These are phyloP conservation scores for Drosophila paracracens DNA, from an alignment of 2,888 invertebrate species.

Conservation along the genomic window DNA sequence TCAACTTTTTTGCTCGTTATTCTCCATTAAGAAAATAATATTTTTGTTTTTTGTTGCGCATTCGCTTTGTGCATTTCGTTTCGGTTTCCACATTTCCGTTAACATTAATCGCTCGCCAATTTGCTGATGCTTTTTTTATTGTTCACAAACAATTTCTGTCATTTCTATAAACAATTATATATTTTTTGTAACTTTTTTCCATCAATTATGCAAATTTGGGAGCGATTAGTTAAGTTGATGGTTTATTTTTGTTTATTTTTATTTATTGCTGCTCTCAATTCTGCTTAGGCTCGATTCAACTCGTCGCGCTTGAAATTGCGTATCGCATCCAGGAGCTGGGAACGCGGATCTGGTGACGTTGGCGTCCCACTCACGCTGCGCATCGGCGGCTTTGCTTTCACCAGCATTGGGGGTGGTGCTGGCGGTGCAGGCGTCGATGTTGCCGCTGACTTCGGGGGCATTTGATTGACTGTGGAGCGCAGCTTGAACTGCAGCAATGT, in stretches of 20 bases:
- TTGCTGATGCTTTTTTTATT: not conserved
- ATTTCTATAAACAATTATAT: not conserved
- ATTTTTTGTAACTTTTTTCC: not conserved
- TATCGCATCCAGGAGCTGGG: conserved; percentile 90
- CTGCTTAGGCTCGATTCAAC: conserved; percentile 74
- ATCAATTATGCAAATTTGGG: not conserved
- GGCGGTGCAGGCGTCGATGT: conserved; percentile 24
- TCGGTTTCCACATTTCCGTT: not conserved
- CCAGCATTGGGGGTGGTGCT: conserved; percentile 69
- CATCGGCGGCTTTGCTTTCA: conserved; percentile 75
- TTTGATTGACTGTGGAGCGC: conserved; percentile 37
- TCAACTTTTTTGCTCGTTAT: not conserved
- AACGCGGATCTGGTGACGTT: conserved; percentile 86
- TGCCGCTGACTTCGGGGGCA: conserved; percentile 14
- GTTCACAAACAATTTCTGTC: not conserved
- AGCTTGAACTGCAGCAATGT: conserved; percentile 60
- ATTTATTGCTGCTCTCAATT: not conserved
- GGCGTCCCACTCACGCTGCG: conserved; percentile 51
- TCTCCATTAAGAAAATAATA: conserved; percentile 1
- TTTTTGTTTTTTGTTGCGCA: conserved; percentile 47
- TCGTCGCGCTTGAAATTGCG: conserved; percentile 87
- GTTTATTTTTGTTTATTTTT: not conserved
- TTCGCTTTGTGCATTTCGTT: conserved; percentile 59
- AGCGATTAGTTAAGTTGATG: not conserved
- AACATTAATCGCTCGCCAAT: conserved; percentile 2